Percentiles rank a stretch among this genome's conserved stretches.
phyloP scores from a whole-genome alignment of 2,113 vertebrate species.

The Mystacornis crossleyi region DNA sequence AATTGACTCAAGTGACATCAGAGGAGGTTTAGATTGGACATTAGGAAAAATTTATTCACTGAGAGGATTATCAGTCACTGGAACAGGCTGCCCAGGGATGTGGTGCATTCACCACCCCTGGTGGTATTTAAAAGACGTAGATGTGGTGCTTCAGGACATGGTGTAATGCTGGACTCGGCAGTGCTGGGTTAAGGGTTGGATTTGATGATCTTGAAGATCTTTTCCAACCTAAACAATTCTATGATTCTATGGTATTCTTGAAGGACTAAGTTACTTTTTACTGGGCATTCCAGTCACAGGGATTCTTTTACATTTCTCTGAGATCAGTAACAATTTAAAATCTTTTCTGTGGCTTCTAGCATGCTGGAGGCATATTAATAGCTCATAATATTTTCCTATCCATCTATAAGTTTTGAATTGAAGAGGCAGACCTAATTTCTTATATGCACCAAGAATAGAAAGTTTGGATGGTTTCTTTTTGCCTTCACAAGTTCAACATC shows the following conservation, averaged over 20 bases:
- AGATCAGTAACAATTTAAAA: background rate
- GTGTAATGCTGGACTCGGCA: background rate
- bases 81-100: background rate
- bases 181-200: background rate
- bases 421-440: slow-evolving; percentile 3
- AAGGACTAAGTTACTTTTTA: background rate
- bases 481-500: background rate
- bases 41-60: background rate
- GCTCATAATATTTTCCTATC: background rate
- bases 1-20: background rate
- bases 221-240: background rate
- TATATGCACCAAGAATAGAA: background rate
- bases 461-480: background rate
- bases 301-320: background rate
- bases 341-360: background rate
- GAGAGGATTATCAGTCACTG: background rate
- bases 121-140: background rate
- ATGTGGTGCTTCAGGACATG: background rate
- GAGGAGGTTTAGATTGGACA: background rate
- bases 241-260: background rate
- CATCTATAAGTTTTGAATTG: background rate
- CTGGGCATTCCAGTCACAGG: background rate
- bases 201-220: background rate
- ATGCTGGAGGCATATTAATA: background rate
- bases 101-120: background rate